Evolutionary conservation across 2,113 vertebrate genomes (phyloP), one percentile per base, ranked within the genome.

Genomic region (Pygoscelis adeliae): DNA sequence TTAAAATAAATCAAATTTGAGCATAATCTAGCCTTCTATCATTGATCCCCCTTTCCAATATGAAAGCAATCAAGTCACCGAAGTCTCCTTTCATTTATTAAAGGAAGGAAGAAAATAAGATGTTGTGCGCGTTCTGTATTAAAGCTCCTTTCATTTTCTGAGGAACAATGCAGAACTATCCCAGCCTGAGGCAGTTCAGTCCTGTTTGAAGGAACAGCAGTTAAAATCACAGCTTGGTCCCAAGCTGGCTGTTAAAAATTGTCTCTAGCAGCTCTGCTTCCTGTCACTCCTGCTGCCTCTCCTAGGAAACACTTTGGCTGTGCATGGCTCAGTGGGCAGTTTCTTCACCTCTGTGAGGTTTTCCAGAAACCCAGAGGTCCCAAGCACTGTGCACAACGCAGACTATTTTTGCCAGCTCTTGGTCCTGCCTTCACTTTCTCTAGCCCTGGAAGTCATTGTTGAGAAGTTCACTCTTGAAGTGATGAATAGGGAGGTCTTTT

Each of bases 41-140:
- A 87, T n/a, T 71, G 53, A 80, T 83, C 17, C 21, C 65, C 56
- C 22, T 86, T 94, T 93, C 38, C 78, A 88, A 47, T 22, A 83
- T 26, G 63, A 93, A 89, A 78, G 47, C 40, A 83, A 74, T 53
- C 67, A 71, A 92, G 53, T 83, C 58, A 92, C n/a, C 79, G 74
- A 87, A 55, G 13, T 44, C 22, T 72, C 71, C 29, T 84, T 87
- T 40, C 19, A 34, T 32, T 61, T 85, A 14, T 86, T 73, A 90
- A 96, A 90, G 40, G 55, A 94, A 96, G 97, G 85, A 97, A 93
- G 91, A 97, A 97, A 79, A 73, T 81, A 77, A 96, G 82, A 85
- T 53, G 38, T 62, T 86, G 71, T 63, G 81, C 84, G 93, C 38
- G 8, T 59, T 95, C 62, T 83, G 83, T 86, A 92, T 72, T 84